Base-by-base conservation (phyloP, 2,888 invertebrate species). In the Poecilobothrus nobilitatus region DNA sequence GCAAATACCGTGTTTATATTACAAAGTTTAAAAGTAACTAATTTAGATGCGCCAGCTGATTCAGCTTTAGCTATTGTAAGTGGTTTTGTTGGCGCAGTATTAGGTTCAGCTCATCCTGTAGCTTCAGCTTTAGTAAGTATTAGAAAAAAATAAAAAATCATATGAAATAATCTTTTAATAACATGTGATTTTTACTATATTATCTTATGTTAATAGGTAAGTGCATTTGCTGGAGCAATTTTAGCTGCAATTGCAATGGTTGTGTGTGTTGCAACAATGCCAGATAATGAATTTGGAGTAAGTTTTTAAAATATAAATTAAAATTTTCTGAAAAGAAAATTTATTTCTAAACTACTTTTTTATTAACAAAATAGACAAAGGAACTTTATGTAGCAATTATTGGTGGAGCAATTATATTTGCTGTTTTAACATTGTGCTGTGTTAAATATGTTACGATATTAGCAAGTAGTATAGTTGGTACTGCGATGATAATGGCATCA, bases 1-100 rank as follows among this genome's bases (percentile, higher is more conserved):
- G 88, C 92, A 67, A 87, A 91, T 71, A 87, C 92, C 72, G 91
- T 93, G 63, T 94, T 94, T 76, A 91, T 92, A 79, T 84, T 91
- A 67, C 92, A 92, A 80, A 91, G 92, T 77, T 87, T 90, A 75
- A 83, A 92, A 71, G 86, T 94, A 80, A 90, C 91, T 18, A 84
- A 88, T 67, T 88, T 91, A 77, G 92, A 91, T 66, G 80, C 79
- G 72, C 81, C 81, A 64, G 81, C 80, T 12, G 82, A 82, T 71
- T 80, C 82, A 66, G 82, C 80, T 1, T 73, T 82, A 70, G 82
- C 81, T 41, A 78, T 82, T 68, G 78, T 81, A 41, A 79, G 81
- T 18, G 82, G 82, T 3, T 75, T 82, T 15, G 71, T 81, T 70
- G 81, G 81, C 69, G 81, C 81, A 33, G 79, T 82, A 22, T 74